Base-by-base conservation (phyloP, 2,113 vertebrate genomes). In the Boleophthalmus pectinirostris region DNA sequence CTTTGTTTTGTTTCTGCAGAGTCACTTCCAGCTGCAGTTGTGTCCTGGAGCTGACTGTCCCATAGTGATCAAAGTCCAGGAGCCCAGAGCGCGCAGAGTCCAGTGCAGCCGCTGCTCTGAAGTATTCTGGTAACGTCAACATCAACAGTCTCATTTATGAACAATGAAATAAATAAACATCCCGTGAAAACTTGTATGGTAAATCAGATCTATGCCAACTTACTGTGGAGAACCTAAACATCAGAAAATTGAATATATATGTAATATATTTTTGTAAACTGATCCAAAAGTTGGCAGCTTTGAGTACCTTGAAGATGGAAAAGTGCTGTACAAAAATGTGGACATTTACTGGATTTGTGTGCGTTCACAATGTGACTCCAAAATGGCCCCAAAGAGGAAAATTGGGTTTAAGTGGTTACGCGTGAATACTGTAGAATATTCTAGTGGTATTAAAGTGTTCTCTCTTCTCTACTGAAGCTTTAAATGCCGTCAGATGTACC, bases 401-500 rank as follows among this genome's bases (percentile, higher is more conserved):
- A 18, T 16, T 49, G 14, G 15, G 15, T 16, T 49, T 18, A 49
- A 5, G 18, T 3, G 15, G 0, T 5, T 15, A 49, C 16, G 1
- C 51, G 9, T 53, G 20, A 53, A 53, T 53, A 53, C 18, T 53
- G 14, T 1, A 8, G 38, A 38, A 38, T 38, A 38, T 6, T n/a
- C 3, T 16, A 18, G 3, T 18, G 5, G 1, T 5, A 57, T 14
- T 57, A 24, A 57, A 14, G 21, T 33, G 25, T 70, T 23, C 72
- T n/a, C 49, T 16, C 16, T 18, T 7, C 8, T 68, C 0, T 57
- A 5, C 66, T 47, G 38, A 84, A 99, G 98, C 94, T 99, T 99
- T 90, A 98, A 97, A 93, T 99, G 98, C 90, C 96, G 98, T 88
- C 97, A 99, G 94, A 98, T 99, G 98, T 99, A 99, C 93, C 98